These are phyloP conservation scores for Porites rus DNA, from an alignment of 92 coral and sea anemone genomes.

Conservation along the genomic window DNA sequence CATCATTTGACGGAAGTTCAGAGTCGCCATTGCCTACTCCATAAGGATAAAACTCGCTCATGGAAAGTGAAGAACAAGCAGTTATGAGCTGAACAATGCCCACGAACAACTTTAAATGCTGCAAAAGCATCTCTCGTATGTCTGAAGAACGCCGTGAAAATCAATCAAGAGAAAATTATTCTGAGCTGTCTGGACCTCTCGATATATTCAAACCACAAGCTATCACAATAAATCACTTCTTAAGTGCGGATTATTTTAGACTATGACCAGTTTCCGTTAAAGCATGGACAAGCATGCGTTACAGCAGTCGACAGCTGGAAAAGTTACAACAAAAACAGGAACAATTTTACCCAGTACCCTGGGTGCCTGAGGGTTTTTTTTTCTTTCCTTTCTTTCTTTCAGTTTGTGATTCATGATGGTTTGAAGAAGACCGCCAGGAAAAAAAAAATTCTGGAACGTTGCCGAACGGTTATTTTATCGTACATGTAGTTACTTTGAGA, in stretches of 20 bases:
- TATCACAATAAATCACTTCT: background rate
- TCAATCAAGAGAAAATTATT: background rate
- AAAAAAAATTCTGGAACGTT: too few relatives aligned
- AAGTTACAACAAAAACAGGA: too few relatives aligned
- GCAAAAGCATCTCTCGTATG: background rate
- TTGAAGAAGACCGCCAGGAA: too few relatives aligned
- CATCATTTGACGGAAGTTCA: conserved; percentile 65
- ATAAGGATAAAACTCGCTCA: conserved; percentile 76
- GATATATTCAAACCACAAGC: background rate
- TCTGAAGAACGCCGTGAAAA: too few relatives aligned
- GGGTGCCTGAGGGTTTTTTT: too few relatives aligned
- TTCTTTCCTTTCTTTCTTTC: too few relatives aligned
- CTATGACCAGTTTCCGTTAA: background rate
- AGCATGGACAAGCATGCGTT: too few relatives aligned
- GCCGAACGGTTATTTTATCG: too few relatives aligned
- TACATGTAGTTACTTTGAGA: too few relatives aligned
- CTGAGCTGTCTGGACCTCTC: background rate
- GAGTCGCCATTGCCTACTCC: conserved; percentile 55
- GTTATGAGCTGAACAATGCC: background rate
- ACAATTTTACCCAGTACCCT: too few relatives aligned
- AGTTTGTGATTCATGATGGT: too few relatives aligned
- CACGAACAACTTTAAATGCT: background rate
- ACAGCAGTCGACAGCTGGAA: background rate
- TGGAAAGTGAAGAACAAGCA: conserved; percentile 25
- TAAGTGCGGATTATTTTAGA: background rate